Percentiles rank a stretch among this genome's conserved stretches.
Evolutionary conservation across 2,113 vertebrate species (phyloP).

Genomic region (Cacatua alba): DNA sequence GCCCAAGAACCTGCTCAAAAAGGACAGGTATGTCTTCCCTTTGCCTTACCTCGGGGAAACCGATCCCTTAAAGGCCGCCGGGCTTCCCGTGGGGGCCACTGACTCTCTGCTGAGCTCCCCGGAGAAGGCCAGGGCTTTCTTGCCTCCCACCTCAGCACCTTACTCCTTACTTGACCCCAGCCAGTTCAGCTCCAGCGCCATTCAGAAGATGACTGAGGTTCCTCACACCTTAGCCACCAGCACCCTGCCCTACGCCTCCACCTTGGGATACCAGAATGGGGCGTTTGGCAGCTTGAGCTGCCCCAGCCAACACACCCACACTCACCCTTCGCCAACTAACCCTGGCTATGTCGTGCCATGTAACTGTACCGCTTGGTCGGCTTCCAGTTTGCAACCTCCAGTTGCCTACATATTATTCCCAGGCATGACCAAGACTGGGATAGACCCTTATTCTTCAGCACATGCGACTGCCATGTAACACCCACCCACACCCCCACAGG

Average conservation of each 20-base stretch:
- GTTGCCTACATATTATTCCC: constrained; percentile 99
- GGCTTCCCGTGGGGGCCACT: constrained; percentile 89
- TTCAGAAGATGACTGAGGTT: constrained; percentile 99
- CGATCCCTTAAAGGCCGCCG: constrained; percentile 93
- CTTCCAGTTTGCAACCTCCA: constrained; percentile 98
- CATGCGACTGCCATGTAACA: constrained; percentile 96
- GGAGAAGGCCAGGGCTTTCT: constrained; percentile 95
- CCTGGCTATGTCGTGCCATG: constrained; percentile 98
- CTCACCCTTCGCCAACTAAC: constrained; percentile 98
- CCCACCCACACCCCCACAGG: constrained; percentile 6
- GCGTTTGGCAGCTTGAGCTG: constrained; percentile 95
- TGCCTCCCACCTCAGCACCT: constrained; percentile 92
- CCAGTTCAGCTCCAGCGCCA: constrained; percentile 95
- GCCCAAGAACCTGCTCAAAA: constrained; percentile 98
- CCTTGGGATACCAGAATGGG: constrained; percentile 98
- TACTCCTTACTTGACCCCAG: constrained; percentile 98
- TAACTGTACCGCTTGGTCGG: constrained; percentile 98
- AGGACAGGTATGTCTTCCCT: constrained; percentile 99
- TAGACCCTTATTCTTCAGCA: constrained; percentile 97
- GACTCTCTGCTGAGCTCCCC: constrained; percentile 90
- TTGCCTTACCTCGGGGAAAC: constrained; percentile 98
- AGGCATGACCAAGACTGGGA: constrained; percentile 98
- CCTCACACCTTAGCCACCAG: constrained; percentile 93
- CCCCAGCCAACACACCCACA: constrained; percentile 98
- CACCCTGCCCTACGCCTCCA: constrained; percentile 95